Conservation (phyloP, 1,140 invertebrate species). For the Ridgeia piscesae region DNA sequence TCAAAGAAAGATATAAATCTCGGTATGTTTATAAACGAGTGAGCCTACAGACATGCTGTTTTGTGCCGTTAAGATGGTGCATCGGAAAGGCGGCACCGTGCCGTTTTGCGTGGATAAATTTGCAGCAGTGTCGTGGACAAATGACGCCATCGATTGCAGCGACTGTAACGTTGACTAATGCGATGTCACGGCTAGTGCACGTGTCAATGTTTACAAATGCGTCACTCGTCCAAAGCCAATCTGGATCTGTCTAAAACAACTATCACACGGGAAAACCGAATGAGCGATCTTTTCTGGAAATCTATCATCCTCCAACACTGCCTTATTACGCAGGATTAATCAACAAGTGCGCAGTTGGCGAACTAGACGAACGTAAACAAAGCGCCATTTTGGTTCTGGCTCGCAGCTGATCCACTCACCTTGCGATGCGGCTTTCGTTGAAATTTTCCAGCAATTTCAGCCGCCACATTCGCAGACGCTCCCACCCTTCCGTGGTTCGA, state of each 20-base stretch:
- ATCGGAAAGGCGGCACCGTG: neutral
- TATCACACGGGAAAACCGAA: neutral
- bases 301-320: neutral
- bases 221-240: neutral
- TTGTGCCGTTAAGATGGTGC: neutral
- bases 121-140: too few species aligned
- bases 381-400: constrained; percentile 4
- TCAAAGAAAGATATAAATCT: neutral
- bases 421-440: constrained; percentile 51
- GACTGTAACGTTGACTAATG: neutral
- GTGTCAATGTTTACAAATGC: neutral
- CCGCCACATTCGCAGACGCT: constrained; percentile 50
- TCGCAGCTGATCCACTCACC: constrained; percentile 35
- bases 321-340: neutral
- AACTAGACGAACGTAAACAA: neutral
- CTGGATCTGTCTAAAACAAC: neutral
- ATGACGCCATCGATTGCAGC: too few species aligned
- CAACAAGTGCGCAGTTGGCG: neutral
- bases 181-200: neutral
- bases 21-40: neutral
- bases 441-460: constrained; percentile 54
- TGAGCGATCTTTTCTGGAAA: neutral
- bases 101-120: neutral
- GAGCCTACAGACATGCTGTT: neutral
- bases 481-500: constrained; percentile 85